Conservation (phyloP, 1,140 invertebrate genomes). For the Cydia pomonella region DNA sequence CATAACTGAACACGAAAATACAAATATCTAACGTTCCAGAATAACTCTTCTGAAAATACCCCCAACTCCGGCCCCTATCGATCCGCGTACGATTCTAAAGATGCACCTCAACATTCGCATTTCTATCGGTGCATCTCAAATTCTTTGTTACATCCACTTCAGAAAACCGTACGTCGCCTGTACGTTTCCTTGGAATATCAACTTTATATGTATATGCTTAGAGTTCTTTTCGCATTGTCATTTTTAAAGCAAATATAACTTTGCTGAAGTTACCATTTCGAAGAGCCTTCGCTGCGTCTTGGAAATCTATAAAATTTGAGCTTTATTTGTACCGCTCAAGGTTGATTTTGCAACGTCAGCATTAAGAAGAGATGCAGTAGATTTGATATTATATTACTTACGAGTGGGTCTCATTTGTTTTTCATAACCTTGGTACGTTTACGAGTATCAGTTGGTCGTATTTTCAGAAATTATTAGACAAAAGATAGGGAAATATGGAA, state of each 20-base stretch:
- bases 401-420: neutral
- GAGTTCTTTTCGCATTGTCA: neutral
- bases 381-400: conserved; percentile 9
- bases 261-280: neutral
- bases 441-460: conserved; percentile 7
- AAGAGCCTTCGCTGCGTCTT: neutral
- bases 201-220: neutral
- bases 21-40: neutral
- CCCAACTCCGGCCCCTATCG: neutral
- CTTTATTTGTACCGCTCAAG: neutral
- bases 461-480: neutral
- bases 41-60: neutral
- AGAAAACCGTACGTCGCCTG: neutral
- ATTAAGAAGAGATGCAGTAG: neutral
- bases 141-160: neutral
- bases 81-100: neutral
- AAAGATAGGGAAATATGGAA: neutral
- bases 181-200: neutral
- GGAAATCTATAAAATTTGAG: neutral
- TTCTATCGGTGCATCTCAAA: conserved; percentile 3
- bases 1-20: neutral
- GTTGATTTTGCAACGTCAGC: neutral
- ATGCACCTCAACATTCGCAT: neutral
- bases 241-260: neutral
- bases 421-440: neutral